Conservation (phyloP, 2,113 vertebrate genomes). For the Gambusia affinis region DNA sequence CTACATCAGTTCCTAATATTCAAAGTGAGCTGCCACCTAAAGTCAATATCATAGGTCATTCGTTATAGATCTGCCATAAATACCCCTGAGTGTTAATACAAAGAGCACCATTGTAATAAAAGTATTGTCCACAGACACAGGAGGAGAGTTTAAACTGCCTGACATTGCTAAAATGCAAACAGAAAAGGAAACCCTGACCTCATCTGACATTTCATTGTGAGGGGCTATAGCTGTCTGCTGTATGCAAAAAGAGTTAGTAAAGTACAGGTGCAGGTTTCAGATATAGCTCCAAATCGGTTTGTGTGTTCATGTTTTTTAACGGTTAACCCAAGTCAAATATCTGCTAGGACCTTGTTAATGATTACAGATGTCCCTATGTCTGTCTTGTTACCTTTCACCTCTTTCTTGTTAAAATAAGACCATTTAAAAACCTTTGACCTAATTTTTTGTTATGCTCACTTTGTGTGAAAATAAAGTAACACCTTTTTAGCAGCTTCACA, state of each 20-base stretch:
- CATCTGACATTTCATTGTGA: no score
- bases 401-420: slow-evolving; percentile 44
- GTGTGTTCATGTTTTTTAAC: not conserved
- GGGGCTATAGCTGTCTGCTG: not conserved
- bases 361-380: slow-evolving; percentile 45
- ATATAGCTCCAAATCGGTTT: not conserved
- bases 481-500: not conserved
- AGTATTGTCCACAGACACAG: slow-evolving; percentile 1
- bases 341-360: slow-evolving; percentile 61
- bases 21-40: not conserved
- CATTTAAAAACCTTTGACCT: slow-evolving; percentile 34
- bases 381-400: slow-evolving; percentile 66
- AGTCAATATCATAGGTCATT: not conserved
- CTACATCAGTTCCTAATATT: slow-evolving; percentile 1
- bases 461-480: not conserved
- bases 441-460: not conserved
- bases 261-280: not conserved
- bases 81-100: not conserved
- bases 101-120: not conserved
- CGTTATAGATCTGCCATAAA: slow-evolving; percentile 3
- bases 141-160: slow-evolving; percentile 15
- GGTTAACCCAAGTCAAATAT: slow-evolving; percentile 9
- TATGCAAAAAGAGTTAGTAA: not conserved
- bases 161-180: slow-evolving; percentile 6
- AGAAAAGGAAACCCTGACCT: slow-evolving; percentile 25